Base-by-base conservation (phyloP, 2,797 vertebrate species). In the Gadopsis marmoratus region DNA sequence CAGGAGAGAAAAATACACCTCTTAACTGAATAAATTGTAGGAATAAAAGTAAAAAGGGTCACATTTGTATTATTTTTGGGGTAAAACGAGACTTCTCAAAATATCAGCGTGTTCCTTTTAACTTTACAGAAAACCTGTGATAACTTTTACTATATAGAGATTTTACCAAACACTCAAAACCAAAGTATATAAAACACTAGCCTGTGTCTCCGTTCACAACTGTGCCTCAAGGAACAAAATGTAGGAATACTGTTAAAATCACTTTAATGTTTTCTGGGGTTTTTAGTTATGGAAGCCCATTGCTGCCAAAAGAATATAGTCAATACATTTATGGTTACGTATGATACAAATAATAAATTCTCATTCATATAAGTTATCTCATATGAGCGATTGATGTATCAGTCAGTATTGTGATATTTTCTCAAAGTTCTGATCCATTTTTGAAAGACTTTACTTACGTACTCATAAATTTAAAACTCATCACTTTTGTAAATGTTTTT, bases 151-250 rank as follows among this genome's bases (percentile, higher is more conserved):
- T 14, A 51, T n/a, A 23, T 31, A 4, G 26, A 21, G 2, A 53
- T 48, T 56, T 50, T 21, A 7, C 1, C 5, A 29, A 58, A 16
- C 4, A n/a, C 10, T 73, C n/a, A 65, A 45, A 35, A 41, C 7
- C 8, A 23, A 29, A 16, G n/a, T 26, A 37, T 26, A 11, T 26
- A 60, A 41, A 4, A 50, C 4, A 29, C 16, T 41, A 11, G 16
- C 43, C 13, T 19, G 4, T 53, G 26, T 62, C 54, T 48, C 23
- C 0, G 6, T 55, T 64, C 29, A 65, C 14, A 33, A 33, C 3
- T 13, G 5, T 23, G 39, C 56, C 50, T 53, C 10, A 43, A 54
- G 14, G 48, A 79, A 74, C 64, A 79, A 76, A 43, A 41, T 17
- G 1, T 16, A 9, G 11, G 1, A 21, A 59, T 1, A 7, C 31